Conservation (phyloP, 2,888 invertebrate genomes). For the Lypha dubia region DNA sequence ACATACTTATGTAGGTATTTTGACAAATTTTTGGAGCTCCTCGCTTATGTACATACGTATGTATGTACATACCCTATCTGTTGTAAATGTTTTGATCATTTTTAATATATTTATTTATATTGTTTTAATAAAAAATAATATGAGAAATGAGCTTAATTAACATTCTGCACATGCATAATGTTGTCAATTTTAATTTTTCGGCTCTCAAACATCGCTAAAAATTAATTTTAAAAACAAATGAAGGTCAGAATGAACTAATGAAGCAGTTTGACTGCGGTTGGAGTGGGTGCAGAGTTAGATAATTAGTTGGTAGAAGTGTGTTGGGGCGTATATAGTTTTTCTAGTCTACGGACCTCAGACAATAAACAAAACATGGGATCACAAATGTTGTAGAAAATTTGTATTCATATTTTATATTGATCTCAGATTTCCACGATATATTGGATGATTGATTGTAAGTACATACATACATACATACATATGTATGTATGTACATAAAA, state of each 20-base stretch:
- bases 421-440: too few relatives aligned
- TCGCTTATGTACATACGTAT: too few relatives aligned
- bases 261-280: background rate
- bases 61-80: too few relatives aligned
- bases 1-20: too few relatives aligned
- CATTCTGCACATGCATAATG: background rate
- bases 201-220: background rate
- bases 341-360: too few relatives aligned
- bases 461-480: background rate
- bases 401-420: too few relatives aligned
- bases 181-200: background rate
- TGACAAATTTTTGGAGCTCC: too few relatives aligned
- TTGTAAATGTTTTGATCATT: background rate
- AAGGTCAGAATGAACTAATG: background rate
- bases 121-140: too few relatives aligned
- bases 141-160: background rate
- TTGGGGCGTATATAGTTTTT: background rate
- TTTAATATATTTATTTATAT: too few relatives aligned
- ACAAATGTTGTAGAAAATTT: too few relatives aligned
- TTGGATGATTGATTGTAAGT: too few relatives aligned
- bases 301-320: background rate
- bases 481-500: background rate
- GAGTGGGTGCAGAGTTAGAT: background rate
- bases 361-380: too few relatives aligned
- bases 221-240: conserved; percentile 6